A percentile compares a stretch with the other conserved stretches of the same genome.
Conservation (phyloP, 2,888 invertebrate genomes). For the Gymnosoma rotundatum region DNA sequence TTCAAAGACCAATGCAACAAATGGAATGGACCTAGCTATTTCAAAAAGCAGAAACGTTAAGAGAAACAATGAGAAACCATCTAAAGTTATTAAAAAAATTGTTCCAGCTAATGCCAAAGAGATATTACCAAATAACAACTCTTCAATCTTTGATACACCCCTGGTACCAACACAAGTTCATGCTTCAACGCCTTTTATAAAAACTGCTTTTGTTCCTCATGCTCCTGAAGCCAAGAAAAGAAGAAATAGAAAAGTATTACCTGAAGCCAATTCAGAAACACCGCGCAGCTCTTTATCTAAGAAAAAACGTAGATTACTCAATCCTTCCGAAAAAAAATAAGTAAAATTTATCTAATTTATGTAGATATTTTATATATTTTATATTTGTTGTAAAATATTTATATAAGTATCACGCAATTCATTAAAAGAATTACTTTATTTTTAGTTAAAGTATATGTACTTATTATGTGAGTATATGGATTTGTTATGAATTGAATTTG, state of each 20-base stretch:
- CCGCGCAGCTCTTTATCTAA: conserved; percentile 51
- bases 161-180: conserved; percentile 9
- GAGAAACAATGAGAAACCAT: neutral
- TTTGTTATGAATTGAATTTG: conserved; percentile 20
- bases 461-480: neutral
- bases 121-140: neutral
- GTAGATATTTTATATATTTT: conserved; percentile 46
- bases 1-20: neutral
- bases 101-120: neutral
- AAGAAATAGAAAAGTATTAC: neutral
- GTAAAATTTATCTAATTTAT: neutral
- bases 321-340: neutral
- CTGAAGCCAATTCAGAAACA: neutral
- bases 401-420: conserved; percentile 23
- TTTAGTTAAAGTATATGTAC: no score
- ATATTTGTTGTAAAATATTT: conserved; percentile 49
- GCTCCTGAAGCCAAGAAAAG: conserved; percentile 27
- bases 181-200: conserved; percentile 50
- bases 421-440: neutral
- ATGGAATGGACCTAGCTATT: neutral
- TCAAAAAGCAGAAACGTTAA: neutral
- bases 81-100: neutral
- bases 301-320: conserved; percentile 28
- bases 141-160: conserved; percentile 49
- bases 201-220: neutral